These are phyloP conservation scores for Drosophila ironensis DNA, from an alignment of 1,140 invertebrate species.

Conservation along the genomic window DNA sequence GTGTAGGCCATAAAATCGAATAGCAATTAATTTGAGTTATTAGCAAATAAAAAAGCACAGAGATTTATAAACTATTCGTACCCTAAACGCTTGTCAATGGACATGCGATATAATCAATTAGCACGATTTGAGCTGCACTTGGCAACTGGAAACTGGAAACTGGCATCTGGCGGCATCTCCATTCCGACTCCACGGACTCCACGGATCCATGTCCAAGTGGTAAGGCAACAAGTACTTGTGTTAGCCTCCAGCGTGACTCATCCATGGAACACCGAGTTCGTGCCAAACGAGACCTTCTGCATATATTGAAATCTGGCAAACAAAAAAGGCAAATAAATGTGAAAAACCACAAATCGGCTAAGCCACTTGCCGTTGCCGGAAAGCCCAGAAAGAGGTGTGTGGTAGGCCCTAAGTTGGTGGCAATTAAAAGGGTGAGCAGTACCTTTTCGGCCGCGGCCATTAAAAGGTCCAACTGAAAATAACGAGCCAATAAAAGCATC, in stretches of 20 bases:
- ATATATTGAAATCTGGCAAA: constrained; percentile 48
- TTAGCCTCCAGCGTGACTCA: constrained; percentile 67
- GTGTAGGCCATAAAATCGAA: constrained; percentile 44
- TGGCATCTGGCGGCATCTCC: constrained; percentile 1
- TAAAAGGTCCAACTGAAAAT: constrained; percentile 56
- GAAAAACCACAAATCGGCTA: constrained; percentile 13
- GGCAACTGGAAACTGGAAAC: constrained; percentile 26
- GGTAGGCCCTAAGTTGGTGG: constrained; percentile 44
- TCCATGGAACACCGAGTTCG: constrained; percentile 58
- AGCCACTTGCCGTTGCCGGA: neutral
- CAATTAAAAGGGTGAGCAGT: constrained; percentile 70
- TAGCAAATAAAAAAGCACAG: constrained; percentile 44
- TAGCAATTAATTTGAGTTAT: constrained; percentile 71
- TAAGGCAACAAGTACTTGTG: constrained; percentile 48
- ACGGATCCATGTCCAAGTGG: constrained; percentile 52
- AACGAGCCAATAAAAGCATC: constrained; percentile 73
- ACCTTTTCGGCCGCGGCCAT: constrained; percentile 45
- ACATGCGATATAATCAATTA: constrained; percentile 73
- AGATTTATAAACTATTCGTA: constrained; percentile 14
- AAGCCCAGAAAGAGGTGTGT: constrained; percentile 23
- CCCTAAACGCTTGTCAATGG: constrained; percentile 62
- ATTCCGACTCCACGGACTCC: constrained; percentile 17
- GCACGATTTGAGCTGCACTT: constrained; percentile 78
- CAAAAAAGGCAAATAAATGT: constrained; percentile 19
- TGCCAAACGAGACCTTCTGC: constrained; percentile 77